These are phyloP conservation scores for Ophiothrix spiculata DNA, from an alignment of 35 echinoderm and acorn worm species.

Conservation along the genomic window DNA sequence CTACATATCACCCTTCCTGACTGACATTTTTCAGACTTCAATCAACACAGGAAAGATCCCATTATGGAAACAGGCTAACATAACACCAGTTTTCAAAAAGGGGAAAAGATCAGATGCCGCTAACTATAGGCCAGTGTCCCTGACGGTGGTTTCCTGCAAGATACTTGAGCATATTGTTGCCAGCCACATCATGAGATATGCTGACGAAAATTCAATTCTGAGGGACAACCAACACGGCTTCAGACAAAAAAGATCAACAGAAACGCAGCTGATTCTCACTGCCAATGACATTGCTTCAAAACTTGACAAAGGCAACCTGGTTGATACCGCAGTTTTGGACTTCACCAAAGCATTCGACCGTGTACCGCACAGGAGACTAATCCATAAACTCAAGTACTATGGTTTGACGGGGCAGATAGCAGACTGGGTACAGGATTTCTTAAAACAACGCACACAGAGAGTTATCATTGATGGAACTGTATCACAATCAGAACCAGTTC, in stretches of 20 bases:
- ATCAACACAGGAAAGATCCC: slow-evolving; percentile 5
- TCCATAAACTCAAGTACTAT: slow-evolving; percentile 27
- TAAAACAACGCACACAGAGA: not conserved
- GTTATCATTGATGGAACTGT: slow-evolving; percentile 12
- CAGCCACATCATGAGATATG: not conserved
- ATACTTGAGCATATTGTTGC: slow-evolving; percentile 32
- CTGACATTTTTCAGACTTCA: not conserved
- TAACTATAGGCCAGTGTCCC: slow-evolving; percentile 63
- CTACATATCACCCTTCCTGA: not conserved
- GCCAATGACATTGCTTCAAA: not conserved
- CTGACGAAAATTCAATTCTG: not conserved
- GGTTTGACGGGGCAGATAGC: not conserved
- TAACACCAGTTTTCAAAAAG: slow-evolving; percentile 31
- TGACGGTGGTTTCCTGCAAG: slow-evolving; percentile 38
- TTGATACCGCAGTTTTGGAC: slow-evolving; percentile 10
- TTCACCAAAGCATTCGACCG: not conserved
- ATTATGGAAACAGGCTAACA: slow-evolving; percentile 23
- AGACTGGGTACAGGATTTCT: slow-evolving; percentile 11
- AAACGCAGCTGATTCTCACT: slow-evolving; percentile 1
- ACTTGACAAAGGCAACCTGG: slow-evolving; percentile 8
- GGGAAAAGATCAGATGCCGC: not conserved
- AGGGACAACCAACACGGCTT: slow-evolving; percentile 8
- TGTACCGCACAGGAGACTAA: not conserved
- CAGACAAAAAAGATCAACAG: not conserved
- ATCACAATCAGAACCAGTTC: not conserved